Base-by-base conservation (phyloP, 2,888 invertebrate species). In the Temnothorax rugatulus region DNA sequence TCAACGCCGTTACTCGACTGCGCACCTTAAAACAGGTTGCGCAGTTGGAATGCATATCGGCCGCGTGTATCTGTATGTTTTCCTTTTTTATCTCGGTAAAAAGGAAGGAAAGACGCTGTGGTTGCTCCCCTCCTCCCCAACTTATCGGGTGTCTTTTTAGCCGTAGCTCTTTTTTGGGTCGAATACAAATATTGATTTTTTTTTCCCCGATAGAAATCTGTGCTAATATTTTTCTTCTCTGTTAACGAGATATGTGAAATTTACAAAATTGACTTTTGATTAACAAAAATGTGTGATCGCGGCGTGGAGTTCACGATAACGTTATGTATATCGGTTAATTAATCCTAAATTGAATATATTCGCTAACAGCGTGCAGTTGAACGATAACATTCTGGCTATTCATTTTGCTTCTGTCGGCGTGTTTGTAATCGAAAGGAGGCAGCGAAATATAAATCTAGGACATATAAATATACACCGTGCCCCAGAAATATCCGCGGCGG, bases 21-120 rank as follows among this genome's bases (percentile, higher is more conserved):
- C 52, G 52, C n/a, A 63, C 52, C 63, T 82, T 54, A 69, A 83
- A 83, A 66, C 66, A 63, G 77, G 83, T 77, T 68, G 77, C 68
- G 66, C 57, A 38, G 82, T 64, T 64, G 76, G 59, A 59, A 79
- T 50, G 59, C 59, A 66, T 71, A 57, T 79, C 59, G 59, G 13
- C 44, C 41, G 50, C 38, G 18, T 41, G 77, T 44, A 54, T 66
- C 25, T 76, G 21, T 50, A 5, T 44, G 29, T 75, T 29, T 75
- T 8, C 41, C 0, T 13, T n/a, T 64, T 21, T 75, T 38, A 47
- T 54, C 21, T 59, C 13, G 7, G 47, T 11, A 15, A 59, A 21
- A 69, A 69, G 15, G 18, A 15, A 44, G 11, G 44, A 29, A 47
- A 68, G 54, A 68, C 4, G 18, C 18, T 1, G 0, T 18, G 38